phyloP scores from a whole-genome alignment of 2,888 invertebrate species.

The Drosophila maculinotata region DNA sequence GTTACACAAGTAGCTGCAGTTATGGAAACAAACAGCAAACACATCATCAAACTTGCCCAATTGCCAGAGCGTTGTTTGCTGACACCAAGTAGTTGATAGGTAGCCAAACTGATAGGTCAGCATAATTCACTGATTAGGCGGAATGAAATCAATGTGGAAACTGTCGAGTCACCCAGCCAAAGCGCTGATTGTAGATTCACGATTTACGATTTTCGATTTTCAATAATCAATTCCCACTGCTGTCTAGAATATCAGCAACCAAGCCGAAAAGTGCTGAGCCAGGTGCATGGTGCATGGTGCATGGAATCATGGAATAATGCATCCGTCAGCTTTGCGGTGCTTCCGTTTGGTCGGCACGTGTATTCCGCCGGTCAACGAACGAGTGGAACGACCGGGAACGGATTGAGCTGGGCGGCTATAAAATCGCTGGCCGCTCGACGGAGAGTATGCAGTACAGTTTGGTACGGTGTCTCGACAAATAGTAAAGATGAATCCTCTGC shows the following conservation, averaged over 20 bases:
- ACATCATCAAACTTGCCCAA: constrained; percentile 30
- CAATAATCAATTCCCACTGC: no score
- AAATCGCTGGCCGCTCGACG: constrained; percentile 17
- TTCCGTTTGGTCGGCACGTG: constrained; percentile 49
- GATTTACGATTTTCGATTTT: constrained; percentile 12
- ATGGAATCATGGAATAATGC: not conserved
- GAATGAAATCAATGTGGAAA: constrained; percentile 27
- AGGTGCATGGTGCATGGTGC: no score
- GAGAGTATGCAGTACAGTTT: constrained; percentile 64
- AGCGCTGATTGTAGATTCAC: constrained; percentile 13
- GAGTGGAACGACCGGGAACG: no score
- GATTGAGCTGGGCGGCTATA: constrained; percentile 44
- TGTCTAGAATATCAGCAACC: constrained; percentile 35
- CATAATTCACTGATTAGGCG: constrained; percentile 40
- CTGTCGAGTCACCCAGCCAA: constrained; percentile 26
- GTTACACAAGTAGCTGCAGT: constrained; percentile 22
- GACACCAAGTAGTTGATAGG: constrained; percentile 14
- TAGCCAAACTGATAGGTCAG: constrained; percentile 12
- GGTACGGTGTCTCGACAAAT: constrained; percentile 45
- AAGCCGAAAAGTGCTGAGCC: constrained; percentile 51
- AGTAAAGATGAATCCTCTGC: constrained; percentile 71
- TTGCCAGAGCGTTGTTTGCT: constrained; percentile 29
- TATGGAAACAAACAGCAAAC: constrained; percentile 11
- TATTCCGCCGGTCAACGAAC: constrained; percentile 15
- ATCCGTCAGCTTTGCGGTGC: constrained; percentile 14